phyloP scores from a whole-genome alignment of 2,888 invertebrate genomes.

The Adelognathus sp. region DNA sequence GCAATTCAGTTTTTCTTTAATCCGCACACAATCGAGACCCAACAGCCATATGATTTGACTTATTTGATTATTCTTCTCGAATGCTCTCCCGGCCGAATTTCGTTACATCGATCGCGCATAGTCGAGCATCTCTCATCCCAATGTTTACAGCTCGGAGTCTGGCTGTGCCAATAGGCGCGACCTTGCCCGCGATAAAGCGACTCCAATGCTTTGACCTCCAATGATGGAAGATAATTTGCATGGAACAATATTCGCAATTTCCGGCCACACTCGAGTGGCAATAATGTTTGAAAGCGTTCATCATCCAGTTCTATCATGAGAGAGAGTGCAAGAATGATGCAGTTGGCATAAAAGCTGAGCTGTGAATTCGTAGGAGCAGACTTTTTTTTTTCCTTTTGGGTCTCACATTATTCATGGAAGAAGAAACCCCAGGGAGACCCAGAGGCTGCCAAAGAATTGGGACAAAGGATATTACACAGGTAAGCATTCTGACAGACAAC shows the following conservation, averaged over 20 bases:
- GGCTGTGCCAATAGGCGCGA: not conserved
- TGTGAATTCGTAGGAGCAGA: slow-evolving; percentile 21
- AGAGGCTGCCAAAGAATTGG: slow-evolving; percentile 59
- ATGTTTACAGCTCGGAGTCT: not conserved
- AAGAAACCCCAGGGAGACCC: slow-evolving; percentile 33
- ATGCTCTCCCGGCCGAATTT: no score
- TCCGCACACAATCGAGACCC: slow-evolving; percentile 43
- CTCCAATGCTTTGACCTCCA: not conserved
- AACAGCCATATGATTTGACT: not conserved
- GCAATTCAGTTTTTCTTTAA: slow-evolving; percentile 44
- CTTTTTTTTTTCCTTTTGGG: slow-evolving; percentile 15
- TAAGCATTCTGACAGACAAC: slow-evolving; percentile 68
- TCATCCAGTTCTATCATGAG: not conserved
- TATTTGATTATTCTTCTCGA: not conserved
- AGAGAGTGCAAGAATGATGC: slow-evolving; percentile 43
- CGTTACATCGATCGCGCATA: not conserved
- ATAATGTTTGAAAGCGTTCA: not conserved
- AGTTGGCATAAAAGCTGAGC: slow-evolving; percentile 1
- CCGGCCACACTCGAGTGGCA: not conserved
- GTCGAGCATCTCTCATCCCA: not conserved
- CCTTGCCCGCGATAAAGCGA: not conserved
- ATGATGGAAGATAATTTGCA: not conserved
- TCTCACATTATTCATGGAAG: slow-evolving; percentile 56
- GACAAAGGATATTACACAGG: slow-evolving; percentile 73
- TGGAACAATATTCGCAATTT: not conserved